Evolutionary conservation across 2,797 vertebrate species (phyloP).

Genomic region (Thunnus albacares): DNA sequence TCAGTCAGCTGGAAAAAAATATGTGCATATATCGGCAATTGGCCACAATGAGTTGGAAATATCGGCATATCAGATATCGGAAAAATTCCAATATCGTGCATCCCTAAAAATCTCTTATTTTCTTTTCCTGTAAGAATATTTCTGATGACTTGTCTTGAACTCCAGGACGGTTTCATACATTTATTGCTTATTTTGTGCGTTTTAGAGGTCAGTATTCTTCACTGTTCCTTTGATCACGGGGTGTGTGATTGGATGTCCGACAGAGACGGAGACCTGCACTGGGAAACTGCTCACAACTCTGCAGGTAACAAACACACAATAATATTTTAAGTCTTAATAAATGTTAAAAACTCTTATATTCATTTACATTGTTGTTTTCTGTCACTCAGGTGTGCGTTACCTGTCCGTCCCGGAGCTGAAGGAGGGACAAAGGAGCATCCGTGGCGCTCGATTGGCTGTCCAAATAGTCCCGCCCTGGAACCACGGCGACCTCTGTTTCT

Average conservation of each 20-base stretch:
- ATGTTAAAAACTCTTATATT: too few relatives aligned
- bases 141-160: too few relatives aligned
- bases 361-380: neutral
- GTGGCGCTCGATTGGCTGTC: constrained; percentile 87
- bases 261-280: constrained; percentile 87
- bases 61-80: too few relatives aligned
- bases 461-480: constrained; percentile 74
- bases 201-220: constrained; percentile 84
- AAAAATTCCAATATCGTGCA: too few relatives aligned
- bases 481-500: constrained; percentile 86
- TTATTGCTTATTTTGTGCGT: constrained; percentile 15
- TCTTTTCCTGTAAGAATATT: too few relatives aligned
- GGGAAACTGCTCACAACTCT: constrained; percentile 81
- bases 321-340: neutral
- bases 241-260: constrained; percentile 92
- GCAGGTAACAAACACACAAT: constrained; percentile 81
- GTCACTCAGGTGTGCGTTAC: constrained; percentile 87
- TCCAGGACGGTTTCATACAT: too few relatives aligned
- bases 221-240: constrained; percentile 90
- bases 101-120: too few relatives aligned
- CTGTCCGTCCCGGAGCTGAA: constrained; percentile 86
- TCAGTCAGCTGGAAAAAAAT: too few relatives aligned
- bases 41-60: too few relatives aligned
- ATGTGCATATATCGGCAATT: too few relatives aligned
- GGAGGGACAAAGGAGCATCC: constrained; percentile 75